Evolutionary conservation across 2,113 vertebrate genomes (phyloP).

Genomic region (Rhabdornis inornatus): DNA sequence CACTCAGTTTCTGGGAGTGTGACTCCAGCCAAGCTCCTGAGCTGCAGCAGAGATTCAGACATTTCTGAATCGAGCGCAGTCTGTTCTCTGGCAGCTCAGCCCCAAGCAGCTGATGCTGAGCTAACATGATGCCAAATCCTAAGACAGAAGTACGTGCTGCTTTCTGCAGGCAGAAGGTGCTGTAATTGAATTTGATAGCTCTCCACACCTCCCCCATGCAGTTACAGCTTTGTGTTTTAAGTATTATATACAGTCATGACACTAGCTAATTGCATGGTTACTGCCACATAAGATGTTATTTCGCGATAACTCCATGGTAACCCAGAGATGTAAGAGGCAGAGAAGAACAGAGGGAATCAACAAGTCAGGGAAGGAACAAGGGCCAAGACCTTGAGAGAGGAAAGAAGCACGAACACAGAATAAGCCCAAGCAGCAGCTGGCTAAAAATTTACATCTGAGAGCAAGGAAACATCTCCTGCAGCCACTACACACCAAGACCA

Average conservation of each 20-base stretch:
- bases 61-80: constrained; percentile 44
- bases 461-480: background rate
- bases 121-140: constrained; percentile 62
- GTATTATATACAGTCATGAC: constrained; percentile 68
- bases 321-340: constrained; percentile 54
- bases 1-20: background rate
- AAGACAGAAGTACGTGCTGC: constrained; percentile 61
- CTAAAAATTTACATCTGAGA: background rate
- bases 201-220: constrained; percentile 66
- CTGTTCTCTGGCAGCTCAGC: constrained; percentile 68
- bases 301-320: constrained; percentile 68
- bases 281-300: constrained; percentile 65
- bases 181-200: constrained; percentile 60
- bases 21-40: constrained; percentile 36
- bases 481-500: background rate
- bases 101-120: constrained; percentile 65
- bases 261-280: constrained; percentile 57
- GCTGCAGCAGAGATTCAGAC: constrained; percentile 23
- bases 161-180: constrained; percentile 64
- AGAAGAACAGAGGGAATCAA: constrained; percentile 57
- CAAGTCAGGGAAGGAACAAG: constrained; percentile 56
- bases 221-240: constrained; percentile 67
- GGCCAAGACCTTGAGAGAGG: constrained; percentile 45
- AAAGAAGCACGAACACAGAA: constrained; percentile 17
- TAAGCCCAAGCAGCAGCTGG: background rate